Evolutionary conservation across 2,888 invertebrate species (phyloP), one percentile per base, ranked within the genome.

Genomic region (Drosophila helvetica): DNA sequence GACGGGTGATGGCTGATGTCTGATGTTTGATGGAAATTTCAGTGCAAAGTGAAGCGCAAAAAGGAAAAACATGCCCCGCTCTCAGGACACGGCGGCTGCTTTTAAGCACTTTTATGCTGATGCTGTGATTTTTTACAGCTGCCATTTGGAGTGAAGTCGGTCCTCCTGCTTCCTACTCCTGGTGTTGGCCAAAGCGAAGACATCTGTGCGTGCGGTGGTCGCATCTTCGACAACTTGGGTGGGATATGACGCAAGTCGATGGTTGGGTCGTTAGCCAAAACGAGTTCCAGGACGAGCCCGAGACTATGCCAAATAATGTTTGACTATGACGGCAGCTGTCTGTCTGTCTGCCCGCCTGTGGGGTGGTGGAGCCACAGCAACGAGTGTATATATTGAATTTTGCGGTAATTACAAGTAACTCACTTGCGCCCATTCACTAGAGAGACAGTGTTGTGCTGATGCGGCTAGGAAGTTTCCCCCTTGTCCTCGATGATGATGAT

Each of bases 61-160:
- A 74, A 74, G 64, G 53, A 76, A 75, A 64, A 56, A 62, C 55
- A 68, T 69, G 69, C 52, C 69, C 52, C 42, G 55, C 54, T 55
- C 66, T 57, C 43, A 85, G 62, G 75, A 78, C 77, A 85, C 73
- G 78, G 73, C 78, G 80, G 59, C 80, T 82, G 86, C 86, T 88
- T 86, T 88, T 83, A 88, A 83, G 83, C 83, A 83, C 86, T 88
- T 83, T 85, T 86, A 84, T 86, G 85, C 85, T 85, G 88, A 85
- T 85, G 85, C 85, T 86, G 87, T 88, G 88, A 88, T 85, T 88
- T 85, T 85, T 85, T 85, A 85, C 85, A 88, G 89, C 88, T 85
- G 88, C 87, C 88, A 84, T 88, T 88, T 79, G 63, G 73, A 65
- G 15, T 17, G 43, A n/a, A 19, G 53, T 19, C 25, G 27, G 38